A percentile compares a stretch with the other conserved stretches of the same genome.
Evolutionary conservation across 2,888 invertebrate species (phyloP).

Genomic region (Macrosiphum euphorbiae): DNA sequence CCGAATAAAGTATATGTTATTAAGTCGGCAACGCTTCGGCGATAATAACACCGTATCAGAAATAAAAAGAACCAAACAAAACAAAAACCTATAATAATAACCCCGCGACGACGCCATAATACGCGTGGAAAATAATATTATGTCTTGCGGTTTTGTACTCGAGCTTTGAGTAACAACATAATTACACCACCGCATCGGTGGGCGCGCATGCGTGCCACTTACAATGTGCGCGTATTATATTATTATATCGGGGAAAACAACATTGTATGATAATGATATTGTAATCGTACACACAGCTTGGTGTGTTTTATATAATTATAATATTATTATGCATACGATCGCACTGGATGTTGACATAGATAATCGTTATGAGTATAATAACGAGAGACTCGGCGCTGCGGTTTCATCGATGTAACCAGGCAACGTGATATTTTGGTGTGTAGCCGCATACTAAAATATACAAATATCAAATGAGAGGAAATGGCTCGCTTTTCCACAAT

Average conservation of each 20-base stretch:
- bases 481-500: neutral
- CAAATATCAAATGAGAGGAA: neutral
- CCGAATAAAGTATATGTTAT: neutral
- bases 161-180: neutral
- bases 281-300: neutral
- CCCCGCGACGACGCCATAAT: neutral
- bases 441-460: neutral
- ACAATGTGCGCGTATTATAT: neutral
- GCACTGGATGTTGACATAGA: neutral
- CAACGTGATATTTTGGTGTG: neutral
- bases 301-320: neutral
- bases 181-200: neutral
- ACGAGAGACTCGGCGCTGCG: neutral
- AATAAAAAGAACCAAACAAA: neutral
- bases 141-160: neutral
- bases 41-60: neutral
- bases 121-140: neutral
- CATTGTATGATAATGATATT: neutral
- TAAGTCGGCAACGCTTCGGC: neutral
- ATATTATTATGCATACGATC: neutral
- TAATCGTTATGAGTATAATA: neutral
- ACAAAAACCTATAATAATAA: slow-evolving; percentile 16
- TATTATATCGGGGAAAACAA: neutral
- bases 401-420: neutral
- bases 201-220: neutral